A percentile compares a stretch with the other conserved stretches of the same genome.
These are phyloP conservation scores for Chrysomallon squamiferum DNA, from an alignment of 1,140 invertebrate species.

Conservation along the genomic window DNA sequence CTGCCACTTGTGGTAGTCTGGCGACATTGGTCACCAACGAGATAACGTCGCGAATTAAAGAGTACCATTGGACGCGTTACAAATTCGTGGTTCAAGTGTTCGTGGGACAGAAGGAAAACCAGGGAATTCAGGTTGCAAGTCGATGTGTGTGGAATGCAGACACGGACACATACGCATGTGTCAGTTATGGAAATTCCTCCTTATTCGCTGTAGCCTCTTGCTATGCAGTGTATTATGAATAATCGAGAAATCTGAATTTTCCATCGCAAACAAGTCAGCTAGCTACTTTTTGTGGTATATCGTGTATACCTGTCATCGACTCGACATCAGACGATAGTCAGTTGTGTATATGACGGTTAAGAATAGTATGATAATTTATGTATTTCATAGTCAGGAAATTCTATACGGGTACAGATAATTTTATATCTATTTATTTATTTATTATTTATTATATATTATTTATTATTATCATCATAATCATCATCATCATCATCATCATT, in stretches of 20 bases:
- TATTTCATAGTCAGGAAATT: too few relatives aligned
- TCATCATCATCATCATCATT: too few relatives aligned
- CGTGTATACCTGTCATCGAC: conserved; percentile 42
- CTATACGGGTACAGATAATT: too few relatives aligned
- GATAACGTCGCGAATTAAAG: conserved; percentile 39
- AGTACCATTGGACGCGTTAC: conserved; percentile 45
- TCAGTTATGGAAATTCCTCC: conserved; percentile 38
- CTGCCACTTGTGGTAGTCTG: conserved; percentile 17
- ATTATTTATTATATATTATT: too few relatives aligned
- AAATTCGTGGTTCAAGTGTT: conserved; percentile 49
- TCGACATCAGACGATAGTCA: too few relatives aligned
- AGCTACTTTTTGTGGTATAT: neutral
- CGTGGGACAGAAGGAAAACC: conserved; percentile 43
- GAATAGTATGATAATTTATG: too few relatives aligned
- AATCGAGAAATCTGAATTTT: neutral
- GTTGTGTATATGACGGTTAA: too few relatives aligned
- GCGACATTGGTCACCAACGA: conserved; percentile 27
- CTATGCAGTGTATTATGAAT: conserved; percentile 55
- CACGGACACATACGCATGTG: conserved; percentile 47
- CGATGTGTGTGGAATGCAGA: conserved; percentile 52
- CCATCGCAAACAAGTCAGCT: neutral
- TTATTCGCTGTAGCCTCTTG: conserved; percentile 53
- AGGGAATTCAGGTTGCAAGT: conserved; percentile 48
- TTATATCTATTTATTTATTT: too few relatives aligned
- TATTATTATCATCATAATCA: too few relatives aligned